phyloP scores from a whole-genome alignment of 2,888 invertebrate species.

The Oscheius myriophilus region DNA sequence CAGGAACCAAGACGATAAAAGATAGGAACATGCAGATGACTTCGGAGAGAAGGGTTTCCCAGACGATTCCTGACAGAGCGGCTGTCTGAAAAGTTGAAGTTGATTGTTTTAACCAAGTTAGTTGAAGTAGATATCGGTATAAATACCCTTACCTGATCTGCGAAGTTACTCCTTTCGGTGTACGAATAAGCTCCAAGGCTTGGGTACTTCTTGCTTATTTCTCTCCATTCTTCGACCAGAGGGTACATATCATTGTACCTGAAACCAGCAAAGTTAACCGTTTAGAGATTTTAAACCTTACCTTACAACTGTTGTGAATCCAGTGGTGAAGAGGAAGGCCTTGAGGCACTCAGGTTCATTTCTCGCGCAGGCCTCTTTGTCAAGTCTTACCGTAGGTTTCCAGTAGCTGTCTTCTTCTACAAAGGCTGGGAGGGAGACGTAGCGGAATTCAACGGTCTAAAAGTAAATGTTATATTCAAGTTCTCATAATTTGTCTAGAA shows the following conservation, averaged over 20 bases:
- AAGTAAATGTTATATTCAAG: neutral
- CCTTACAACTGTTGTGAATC: constrained; percentile 53
- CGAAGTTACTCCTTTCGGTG: constrained; percentile 56
- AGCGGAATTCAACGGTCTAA: constrained; percentile 36
- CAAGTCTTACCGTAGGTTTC: constrained; percentile 37
- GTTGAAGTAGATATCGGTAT: too few species aligned
- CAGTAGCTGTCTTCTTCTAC: constrained; percentile 37
- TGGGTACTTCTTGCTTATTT: constrained; percentile 41
- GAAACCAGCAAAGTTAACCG: too few species aligned
- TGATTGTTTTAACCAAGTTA: too few species aligned
- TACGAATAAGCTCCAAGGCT: constrained; percentile 48
- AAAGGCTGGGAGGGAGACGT: constrained; percentile 41
- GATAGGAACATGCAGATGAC: constrained; percentile 58
- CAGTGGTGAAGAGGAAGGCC: constrained; percentile 58
- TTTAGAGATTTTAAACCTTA: constrained; percentile 18
- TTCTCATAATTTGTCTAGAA: neutral
- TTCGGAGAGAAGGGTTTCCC: constrained; percentile 58
- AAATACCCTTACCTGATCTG: constrained; percentile 54
- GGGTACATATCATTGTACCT: constrained; percentile 59
- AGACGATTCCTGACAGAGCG: constrained; percentile 50
- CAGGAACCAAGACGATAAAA: constrained; percentile 56
- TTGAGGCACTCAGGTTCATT: constrained; percentile 50
- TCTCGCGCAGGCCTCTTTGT: constrained; percentile 39
- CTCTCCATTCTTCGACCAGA: constrained; percentile 53
- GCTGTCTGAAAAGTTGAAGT: constrained; percentile 36